Conservation (phyloP, 2,888 invertebrate genomes). For the Megaustenia siamemsis region DNA sequence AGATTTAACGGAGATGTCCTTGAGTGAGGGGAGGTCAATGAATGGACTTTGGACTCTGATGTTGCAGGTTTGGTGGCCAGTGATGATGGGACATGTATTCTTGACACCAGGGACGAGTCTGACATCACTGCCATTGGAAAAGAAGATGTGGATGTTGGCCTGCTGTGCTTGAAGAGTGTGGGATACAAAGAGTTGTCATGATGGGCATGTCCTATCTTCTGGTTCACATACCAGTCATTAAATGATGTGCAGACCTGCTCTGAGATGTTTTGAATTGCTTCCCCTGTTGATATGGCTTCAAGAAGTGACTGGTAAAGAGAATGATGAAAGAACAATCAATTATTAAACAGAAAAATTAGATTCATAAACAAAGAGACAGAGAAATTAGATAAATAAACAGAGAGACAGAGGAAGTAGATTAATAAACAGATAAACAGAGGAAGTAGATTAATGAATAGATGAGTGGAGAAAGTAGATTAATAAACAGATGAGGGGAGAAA, state of each 20-base stretch:
- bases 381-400: no score
- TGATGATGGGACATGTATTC: background rate
- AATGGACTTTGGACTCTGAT: background rate
- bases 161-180: background rate
- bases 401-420: no score
- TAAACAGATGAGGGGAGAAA: no score
- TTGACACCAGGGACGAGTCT: background rate
- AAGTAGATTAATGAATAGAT: no score
- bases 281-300: slow-evolving; percentile 40
- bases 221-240: slow-evolving; percentile 42
- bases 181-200: background rate
- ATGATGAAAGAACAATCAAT: no score
- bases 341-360: no score
- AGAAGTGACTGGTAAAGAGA: slow-evolving; percentile 42
- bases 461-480: no score
- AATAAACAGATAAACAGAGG: no score
- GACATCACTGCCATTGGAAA: background rate
- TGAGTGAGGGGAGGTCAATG: background rate
- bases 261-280: slow-evolving; percentile 30
- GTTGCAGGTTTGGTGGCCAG: background rate
- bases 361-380: no score
- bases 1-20: background rate
- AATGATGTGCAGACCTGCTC: slow-evolving; percentile 43
- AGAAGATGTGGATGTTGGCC: background rate
- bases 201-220: slow-evolving; percentile 3